These are phyloP conservation scores for Oppia nitens DNA, from an alignment of 1,140 invertebrate species.

Conservation along the genomic window DNA sequence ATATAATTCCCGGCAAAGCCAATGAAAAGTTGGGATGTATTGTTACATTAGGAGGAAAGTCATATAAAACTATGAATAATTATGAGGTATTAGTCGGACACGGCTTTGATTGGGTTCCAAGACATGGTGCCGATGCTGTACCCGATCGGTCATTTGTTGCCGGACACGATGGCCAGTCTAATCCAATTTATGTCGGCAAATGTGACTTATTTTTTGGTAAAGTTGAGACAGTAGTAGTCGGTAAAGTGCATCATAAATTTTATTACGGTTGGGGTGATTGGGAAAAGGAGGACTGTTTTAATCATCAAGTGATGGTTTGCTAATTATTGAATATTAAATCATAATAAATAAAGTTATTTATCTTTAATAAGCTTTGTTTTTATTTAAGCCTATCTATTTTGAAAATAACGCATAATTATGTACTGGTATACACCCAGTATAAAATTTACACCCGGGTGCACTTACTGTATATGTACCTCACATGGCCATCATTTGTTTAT, in stretches of 20 bases:
- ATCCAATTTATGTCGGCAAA: conserved; percentile 4
- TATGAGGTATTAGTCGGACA: neutral
- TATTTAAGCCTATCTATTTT: too few species aligned
- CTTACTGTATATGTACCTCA: too few species aligned
- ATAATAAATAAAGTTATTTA: too few species aligned
- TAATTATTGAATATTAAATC: too few species aligned
- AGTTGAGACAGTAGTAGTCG: neutral
- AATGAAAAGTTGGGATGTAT: neutral
- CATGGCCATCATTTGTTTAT: too few species aligned
- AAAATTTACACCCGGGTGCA: too few species aligned
- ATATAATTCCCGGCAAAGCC: neutral
- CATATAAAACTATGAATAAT: neutral
- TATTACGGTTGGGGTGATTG: neutral
- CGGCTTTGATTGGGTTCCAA: neutral
- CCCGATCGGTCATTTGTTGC: neutral
- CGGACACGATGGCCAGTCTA: neutral
- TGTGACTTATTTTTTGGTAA: neutral
- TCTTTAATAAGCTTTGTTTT: too few species aligned
- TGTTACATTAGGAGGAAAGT: neutral
- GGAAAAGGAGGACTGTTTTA: neutral
- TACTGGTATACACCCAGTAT: too few species aligned
- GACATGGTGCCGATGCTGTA: conserved; percentile 2
- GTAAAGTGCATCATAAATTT: conserved; percentile 5
- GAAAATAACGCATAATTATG: too few species aligned
- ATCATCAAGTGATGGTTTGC: neutral